These are phyloP conservation scores for Macrotrachela quadricornifera DNA, from an alignment of 1,140 invertebrate species.

Conservation along the genomic window DNA sequence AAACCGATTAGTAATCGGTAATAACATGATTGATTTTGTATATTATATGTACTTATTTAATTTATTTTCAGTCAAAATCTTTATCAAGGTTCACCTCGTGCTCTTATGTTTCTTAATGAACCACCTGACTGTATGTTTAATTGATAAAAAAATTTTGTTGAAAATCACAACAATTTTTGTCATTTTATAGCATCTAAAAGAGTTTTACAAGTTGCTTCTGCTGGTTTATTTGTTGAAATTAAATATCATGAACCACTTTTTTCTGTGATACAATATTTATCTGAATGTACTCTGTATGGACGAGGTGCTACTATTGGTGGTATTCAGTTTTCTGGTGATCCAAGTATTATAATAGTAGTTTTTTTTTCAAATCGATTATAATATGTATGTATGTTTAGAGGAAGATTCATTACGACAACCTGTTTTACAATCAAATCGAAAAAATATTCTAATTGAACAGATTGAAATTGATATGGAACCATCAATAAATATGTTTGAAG, in stretches of 20 bases:
- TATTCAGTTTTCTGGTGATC: neutral
- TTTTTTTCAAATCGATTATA: neutral
- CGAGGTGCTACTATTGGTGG: neutral
- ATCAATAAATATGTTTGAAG: constrained; percentile 25
- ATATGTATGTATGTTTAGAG: neutral
- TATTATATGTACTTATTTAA: too few species aligned
- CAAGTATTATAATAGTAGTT: neutral
- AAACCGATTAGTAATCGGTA: too few species aligned
- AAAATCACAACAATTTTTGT: too few species aligned
- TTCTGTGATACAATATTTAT: neutral
- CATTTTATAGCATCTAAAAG: too few species aligned
- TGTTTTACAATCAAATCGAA: too few species aligned
- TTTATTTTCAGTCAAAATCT: neutral
- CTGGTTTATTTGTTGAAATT: too few species aligned
- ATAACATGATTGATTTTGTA: too few species aligned
- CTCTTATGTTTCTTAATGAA: constrained; percentile 24
- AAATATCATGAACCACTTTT: neutral
- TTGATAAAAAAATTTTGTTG: too few species aligned
- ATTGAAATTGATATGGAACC: constrained; percentile 19
- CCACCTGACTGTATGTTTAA: constrained; percentile 17
- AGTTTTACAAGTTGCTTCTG: too few species aligned
- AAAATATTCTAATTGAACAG: constrained; percentile 16
- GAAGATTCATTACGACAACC: too few species aligned
- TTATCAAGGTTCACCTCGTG: constrained; percentile 24
- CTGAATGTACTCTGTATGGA: neutral